A percentile compares a stretch with the other conserved stretches of the same genome.
phyloP scores from a whole-genome alignment of 2,113 vertebrate genomes.

The Varanus salvator region DNA sequence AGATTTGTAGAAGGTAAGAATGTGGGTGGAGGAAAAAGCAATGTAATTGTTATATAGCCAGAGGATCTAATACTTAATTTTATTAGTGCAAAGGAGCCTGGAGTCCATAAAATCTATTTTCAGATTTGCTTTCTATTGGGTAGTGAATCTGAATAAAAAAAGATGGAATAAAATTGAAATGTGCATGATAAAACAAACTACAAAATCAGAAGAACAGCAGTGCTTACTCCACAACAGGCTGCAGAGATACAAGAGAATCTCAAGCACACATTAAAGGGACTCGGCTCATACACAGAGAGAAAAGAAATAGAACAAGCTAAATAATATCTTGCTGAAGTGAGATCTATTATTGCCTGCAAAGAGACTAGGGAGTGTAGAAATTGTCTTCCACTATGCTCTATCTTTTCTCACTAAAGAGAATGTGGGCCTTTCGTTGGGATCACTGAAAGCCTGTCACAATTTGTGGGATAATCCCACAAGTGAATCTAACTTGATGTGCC shows the following conservation, averaged over 20 bases:
- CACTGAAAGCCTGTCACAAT: constrained; percentile 12
- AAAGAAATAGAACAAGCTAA: constrained; percentile 15
- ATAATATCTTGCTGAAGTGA: neutral
- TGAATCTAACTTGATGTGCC: neutral
- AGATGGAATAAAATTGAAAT: neutral
- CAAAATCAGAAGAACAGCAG: neutral
- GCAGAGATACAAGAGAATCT: rapidly evolving
- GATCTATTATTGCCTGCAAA: constrained; percentile 1
- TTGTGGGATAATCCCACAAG: neutral
- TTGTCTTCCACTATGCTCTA: constrained; percentile 16
- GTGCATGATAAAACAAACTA: neutral
- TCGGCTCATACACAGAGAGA: neutral
- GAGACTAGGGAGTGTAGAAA: neutral
- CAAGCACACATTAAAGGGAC: neutral
- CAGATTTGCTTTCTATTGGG: neutral
- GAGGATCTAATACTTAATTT: constrained; percentile 3
- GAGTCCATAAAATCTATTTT: constrained; percentile 29
- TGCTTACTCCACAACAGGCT: rapidly evolving
- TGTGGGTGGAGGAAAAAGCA: rapidly evolving
- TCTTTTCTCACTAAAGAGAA: neutral
- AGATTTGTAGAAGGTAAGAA: neutral
- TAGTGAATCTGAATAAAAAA: neutral
- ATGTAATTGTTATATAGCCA: neutral
- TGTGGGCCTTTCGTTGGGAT: neutral
- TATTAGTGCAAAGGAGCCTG: constrained; percentile 19